These are phyloP conservation scores for Ornithoptera alexandrae DNA, from an alignment of 2,888 invertebrate genomes.

Conservation along the genomic window DNA sequence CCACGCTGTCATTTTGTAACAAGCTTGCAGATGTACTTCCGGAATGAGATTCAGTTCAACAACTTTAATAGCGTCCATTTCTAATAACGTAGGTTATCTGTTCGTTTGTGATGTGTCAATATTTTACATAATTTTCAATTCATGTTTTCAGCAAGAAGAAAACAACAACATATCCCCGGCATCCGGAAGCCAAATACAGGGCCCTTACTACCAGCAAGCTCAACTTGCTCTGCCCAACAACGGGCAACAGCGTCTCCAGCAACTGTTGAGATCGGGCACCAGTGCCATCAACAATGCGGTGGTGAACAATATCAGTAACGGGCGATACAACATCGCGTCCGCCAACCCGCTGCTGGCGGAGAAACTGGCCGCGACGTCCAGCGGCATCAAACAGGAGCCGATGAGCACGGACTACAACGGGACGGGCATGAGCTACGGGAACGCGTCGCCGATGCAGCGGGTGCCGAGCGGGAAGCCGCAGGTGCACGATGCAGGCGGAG, in stretches of 20 bases:
- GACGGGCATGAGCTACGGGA: constrained; percentile 75
- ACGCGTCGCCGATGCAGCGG: constrained; percentile 74
- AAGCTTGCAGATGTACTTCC: background rate
- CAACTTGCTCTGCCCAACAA: constrained; percentile 64
- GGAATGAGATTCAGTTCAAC: too few species aligned
- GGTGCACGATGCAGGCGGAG: constrained; percentile 77
- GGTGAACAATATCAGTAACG: constrained; percentile 75
- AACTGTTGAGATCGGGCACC: constrained; percentile 70
- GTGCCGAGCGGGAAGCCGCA: constrained; percentile 77
- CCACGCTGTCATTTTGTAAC: background rate
- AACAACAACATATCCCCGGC: constrained; percentile 73
- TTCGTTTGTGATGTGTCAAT: too few species aligned
- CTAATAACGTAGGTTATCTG: background rate
- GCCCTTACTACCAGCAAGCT: constrained; percentile 67
- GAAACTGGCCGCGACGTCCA: constrained; percentile 88
- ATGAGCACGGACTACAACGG: constrained; percentile 75
- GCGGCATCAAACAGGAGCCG: constrained; percentile 79
- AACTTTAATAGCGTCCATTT: background rate
- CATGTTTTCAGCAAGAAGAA: constrained; percentile 75
- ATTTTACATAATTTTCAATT: constrained; percentile 8
- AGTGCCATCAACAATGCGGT: constrained; percentile 71
- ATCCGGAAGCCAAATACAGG: constrained; percentile 66
- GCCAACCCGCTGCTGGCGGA: constrained; percentile 93
- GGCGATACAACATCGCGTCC: constrained; percentile 89
- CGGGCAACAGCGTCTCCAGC: constrained; percentile 71